Conservation (phyloP, 2,888 invertebrate species). For the Pheosia gnoma region DNA sequence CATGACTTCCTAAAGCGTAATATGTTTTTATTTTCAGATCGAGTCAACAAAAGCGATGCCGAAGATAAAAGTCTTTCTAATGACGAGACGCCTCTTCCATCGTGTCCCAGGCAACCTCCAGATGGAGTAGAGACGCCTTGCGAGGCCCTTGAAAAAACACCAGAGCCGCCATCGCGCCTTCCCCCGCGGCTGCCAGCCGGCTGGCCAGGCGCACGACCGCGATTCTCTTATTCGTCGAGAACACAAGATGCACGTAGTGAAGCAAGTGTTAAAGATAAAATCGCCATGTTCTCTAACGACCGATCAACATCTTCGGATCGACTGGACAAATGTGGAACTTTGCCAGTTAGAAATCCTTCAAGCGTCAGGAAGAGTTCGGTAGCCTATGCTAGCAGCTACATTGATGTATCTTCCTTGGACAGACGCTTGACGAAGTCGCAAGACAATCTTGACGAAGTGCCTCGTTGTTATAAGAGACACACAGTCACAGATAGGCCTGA, state of each 20-base stretch:
- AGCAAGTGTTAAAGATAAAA: conserved; percentile 93
- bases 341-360: conserved; percentile 61
- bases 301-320: conserved; percentile 67
- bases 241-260: conserved; percentile 91
- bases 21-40: conserved; percentile 64
- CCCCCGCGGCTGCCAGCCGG: conserved; percentile 64
- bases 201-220: conserved; percentile 61
- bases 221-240: conserved; percentile 80
- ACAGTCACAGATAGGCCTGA: conserved; percentile 70
- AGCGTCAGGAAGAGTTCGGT: conserved; percentile 60
- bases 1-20: neutral
- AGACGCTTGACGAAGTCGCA: conserved; percentile 77
- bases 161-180: conserved; percentile 67
- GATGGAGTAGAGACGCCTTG: conserved; percentile 93
- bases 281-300: conserved; percentile 91
- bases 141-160: conserved; percentile 85
- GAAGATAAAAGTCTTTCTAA: conserved; percentile 80
- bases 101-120: conserved; percentile 90
- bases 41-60: conserved; percentile 73
- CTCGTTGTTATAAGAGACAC: conserved; percentile 65
- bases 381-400: conserved; percentile 58
- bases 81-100: conserved; percentile 78
- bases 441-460: conserved; percentile 82
- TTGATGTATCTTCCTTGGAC: conserved; percentile 69
- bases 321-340: conserved; percentile 73